Conservation (phyloP, 2,113 vertebrate genomes). For the Electrona antarctica region DNA sequence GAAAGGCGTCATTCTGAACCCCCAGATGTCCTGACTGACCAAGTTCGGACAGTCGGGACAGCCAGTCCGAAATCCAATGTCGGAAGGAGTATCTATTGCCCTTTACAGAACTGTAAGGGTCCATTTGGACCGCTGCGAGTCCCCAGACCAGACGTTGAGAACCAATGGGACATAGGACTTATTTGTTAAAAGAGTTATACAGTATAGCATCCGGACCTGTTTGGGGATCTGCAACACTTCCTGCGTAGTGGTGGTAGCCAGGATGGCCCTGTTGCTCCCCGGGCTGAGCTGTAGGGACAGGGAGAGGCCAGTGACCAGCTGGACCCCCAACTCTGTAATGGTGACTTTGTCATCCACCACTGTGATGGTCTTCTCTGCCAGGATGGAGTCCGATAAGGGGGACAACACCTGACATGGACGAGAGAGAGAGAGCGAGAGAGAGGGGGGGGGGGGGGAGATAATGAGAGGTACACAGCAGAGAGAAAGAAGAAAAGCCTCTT, state of each 20-base stretch:
- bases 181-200: background rate
- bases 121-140: no score
- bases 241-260: constrained; percentile 86
- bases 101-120: no score
- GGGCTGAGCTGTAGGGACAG: constrained; percentile 86
- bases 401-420: constrained; percentile 85
- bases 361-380: constrained; percentile 94
- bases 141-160: no score
- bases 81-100: no score
- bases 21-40: no score
- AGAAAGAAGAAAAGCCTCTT: background rate
- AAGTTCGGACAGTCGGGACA: no score
- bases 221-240: constrained; percentile 89
- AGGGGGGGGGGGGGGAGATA: background rate
- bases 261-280: constrained; percentile 83
- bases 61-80: no score
- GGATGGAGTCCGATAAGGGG: constrained; percentile 93
- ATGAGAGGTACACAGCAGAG: background rate
- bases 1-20: no score
- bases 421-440: constrained; percentile 9
- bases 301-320: constrained; percentile 90
- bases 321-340: constrained; percentile 90
- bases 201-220: constrained; percentile 81
- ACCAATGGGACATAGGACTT: no score
- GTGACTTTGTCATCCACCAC: constrained; percentile 95